A percentile compares a stretch with the other conserved stretches of the same genome.
Conservation (phyloP, 2,797 vertebrate species). For the Falco concolor region DNA sequence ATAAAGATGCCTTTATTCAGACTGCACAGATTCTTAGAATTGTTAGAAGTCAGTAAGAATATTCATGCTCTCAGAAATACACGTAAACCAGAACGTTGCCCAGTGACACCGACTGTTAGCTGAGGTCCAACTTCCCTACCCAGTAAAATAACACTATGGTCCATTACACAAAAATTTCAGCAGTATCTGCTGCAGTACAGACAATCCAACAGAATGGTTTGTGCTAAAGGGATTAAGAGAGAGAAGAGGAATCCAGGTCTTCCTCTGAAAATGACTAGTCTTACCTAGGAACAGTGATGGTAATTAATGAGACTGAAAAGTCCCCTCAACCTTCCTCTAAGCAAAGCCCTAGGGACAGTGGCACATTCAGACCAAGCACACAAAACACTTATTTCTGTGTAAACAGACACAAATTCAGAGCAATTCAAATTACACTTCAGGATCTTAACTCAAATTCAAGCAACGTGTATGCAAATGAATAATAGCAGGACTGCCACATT, state of each 20-base stretch:
- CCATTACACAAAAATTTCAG: accelerated
- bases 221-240: background rate
- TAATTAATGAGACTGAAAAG: background rate
- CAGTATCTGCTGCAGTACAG: background rate
- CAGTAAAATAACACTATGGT: background rate
- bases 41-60: background rate
- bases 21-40: background rate
- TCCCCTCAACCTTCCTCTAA: background rate
- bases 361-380: background rate
- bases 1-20: background rate
- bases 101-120: background rate
- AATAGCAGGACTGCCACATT: background rate
- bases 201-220: background rate
- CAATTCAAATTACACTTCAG: background rate
- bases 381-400: background rate
- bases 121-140: background rate
- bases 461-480: background rate
- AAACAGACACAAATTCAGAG: background rate
- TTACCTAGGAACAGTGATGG: background rate
- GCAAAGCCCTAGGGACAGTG: background rate
- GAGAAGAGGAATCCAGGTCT: background rate
- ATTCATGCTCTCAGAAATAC: background rate
- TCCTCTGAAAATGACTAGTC: background rate
- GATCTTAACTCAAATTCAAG: background rate
- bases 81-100: background rate